Evolutionary conservation across 2,888 invertebrate species (phyloP).

Genomic region (Graphium colonna): DNA sequence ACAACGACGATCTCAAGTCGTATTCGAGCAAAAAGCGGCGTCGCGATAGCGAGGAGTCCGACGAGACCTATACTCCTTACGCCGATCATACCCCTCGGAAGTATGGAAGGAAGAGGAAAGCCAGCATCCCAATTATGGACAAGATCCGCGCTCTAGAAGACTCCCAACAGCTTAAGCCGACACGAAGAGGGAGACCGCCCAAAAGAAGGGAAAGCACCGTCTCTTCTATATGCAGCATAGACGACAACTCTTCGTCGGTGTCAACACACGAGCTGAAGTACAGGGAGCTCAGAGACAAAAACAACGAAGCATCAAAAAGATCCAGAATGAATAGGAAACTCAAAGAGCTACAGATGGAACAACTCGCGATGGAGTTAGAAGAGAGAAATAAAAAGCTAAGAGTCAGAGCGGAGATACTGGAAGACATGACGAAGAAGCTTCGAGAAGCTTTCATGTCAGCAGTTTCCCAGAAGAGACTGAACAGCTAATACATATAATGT

Average conservation of each 20-base stretch:
- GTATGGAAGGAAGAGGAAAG: slow-evolving; percentile 58
- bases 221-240: slow-evolving; percentile 66
- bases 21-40: slow-evolving; percentile 44
- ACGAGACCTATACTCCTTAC: slow-evolving; percentile 65
- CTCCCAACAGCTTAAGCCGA: slow-evolving; percentile 57
- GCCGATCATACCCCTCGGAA: slow-evolving; percentile 50
- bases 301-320: slow-evolving; percentile 88
- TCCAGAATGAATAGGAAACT: slow-evolving; percentile 86
- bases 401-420: slow-evolving; percentile 83
- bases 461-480: slow-evolving; percentile 76
- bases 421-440: slow-evolving; percentile 83
- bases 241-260: slow-evolving; percentile 58
- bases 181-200: slow-evolving; percentile 77
- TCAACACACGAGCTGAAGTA: slow-evolving; percentile 78
- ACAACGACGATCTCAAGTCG: slow-evolving; percentile 53
- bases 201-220: slow-evolving; percentile 71
- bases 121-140: slow-evolving; percentile 63
- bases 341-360: slow-evolving; percentile 77
- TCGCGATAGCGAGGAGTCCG: slow-evolving; percentile 66
- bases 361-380: slow-evolving; percentile 77
- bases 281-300: slow-evolving; percentile 85
- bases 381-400: slow-evolving; percentile 82
- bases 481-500: slow-evolving; percentile 25
- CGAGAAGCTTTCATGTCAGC: slow-evolving; percentile 83
- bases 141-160: slow-evolving; percentile 66